Evolutionary conservation across 2,888 invertebrate species (phyloP).

Genomic region (Morpho helenor): DNA sequence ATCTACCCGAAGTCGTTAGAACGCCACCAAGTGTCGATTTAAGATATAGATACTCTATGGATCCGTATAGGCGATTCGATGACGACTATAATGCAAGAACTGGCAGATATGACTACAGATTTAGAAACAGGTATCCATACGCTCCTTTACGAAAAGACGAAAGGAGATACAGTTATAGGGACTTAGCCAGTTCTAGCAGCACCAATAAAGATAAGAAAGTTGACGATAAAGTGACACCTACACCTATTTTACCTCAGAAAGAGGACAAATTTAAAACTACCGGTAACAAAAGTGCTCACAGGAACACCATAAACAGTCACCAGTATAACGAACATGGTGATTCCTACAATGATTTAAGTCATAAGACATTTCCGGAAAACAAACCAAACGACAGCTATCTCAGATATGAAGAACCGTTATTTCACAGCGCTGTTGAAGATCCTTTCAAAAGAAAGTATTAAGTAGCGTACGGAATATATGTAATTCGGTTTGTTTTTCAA

Average conservation of each 20-base stretch:
- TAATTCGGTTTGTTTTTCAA: slow-evolving; percentile 17
- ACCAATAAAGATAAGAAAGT: slow-evolving; percentile 61
- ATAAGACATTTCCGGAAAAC: slow-evolving; percentile 58
- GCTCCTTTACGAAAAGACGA: slow-evolving; percentile 67
- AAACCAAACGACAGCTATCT: slow-evolving; percentile 61
- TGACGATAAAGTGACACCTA: slow-evolving; percentile 70
- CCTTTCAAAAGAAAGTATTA: slow-evolving; percentile 70
- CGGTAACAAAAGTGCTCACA: slow-evolving; percentile 40
- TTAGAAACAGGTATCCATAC: slow-evolving; percentile 64
- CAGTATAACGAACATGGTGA: slow-evolving; percentile 63
- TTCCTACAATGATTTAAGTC: slow-evolving; percentile 52
- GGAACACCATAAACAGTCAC: slow-evolving; percentile 66
- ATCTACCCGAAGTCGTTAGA: slow-evolving; percentile 83
- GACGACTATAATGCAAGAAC: slow-evolving; percentile 60
- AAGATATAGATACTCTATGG: slow-evolving; percentile 71
- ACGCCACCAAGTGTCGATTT: slow-evolving; percentile 79
- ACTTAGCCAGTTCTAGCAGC: slow-evolving; percentile 60
- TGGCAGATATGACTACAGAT: slow-evolving; percentile 69
- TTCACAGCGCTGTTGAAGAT: slow-evolving; percentile 63
- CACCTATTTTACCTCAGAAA: slow-evolving; percentile 62
- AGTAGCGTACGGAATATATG: slow-evolving; percentile 18
- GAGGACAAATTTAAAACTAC: slow-evolving; percentile 47
- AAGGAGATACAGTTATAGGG: slow-evolving; percentile 67
- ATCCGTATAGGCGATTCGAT: slow-evolving; percentile 64
- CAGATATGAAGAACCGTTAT: slow-evolving; percentile 64